Evolutionary conservation across 2,797 vertebrate species (phyloP).

Genomic region (Myotis daubentonii): DNA sequence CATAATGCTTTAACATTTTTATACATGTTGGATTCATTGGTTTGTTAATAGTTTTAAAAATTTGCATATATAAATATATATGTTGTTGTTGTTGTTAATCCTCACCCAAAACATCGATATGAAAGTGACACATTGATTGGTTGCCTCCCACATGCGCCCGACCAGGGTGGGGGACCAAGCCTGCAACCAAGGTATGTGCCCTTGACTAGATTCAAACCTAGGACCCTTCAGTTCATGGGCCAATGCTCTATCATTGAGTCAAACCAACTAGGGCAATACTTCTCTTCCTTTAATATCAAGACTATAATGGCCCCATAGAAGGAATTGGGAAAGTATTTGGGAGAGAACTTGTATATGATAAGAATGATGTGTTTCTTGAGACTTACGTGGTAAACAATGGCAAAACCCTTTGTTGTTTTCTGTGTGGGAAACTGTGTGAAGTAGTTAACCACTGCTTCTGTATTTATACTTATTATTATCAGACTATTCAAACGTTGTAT

Average conservation of each 20-base stretch:
- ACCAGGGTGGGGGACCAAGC: too few relatives aligned
- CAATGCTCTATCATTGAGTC: too few relatives aligned
- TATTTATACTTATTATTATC: background rate
- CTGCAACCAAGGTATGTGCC: too few relatives aligned
- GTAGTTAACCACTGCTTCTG: background rate
- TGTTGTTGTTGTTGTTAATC: too few relatives aligned
- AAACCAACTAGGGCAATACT: background rate
- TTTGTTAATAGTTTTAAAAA: constrained; percentile 38
- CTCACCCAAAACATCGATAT: too few relatives aligned
- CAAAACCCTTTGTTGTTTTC: background rate
- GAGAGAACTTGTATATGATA: background rate
- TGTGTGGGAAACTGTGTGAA: background rate
- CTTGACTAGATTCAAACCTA: too few relatives aligned
- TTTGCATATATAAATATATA: background rate
- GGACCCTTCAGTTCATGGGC: too few relatives aligned
- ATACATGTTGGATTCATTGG: background rate
- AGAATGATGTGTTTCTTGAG: background rate
- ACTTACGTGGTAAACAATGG: background rate
- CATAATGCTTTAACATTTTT: background rate
- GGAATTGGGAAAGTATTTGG: background rate
- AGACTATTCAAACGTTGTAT: background rate
- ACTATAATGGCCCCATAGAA: background rate
- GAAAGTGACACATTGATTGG: too few relatives aligned
- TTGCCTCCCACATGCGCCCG: too few relatives aligned
- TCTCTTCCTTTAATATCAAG: background rate